Percentiles rank a stretch among this genome's conserved stretches.
Evolutionary conservation across 2,888 invertebrate species (phyloP).

Genomic region (Xanthorhoe designata): DNA sequence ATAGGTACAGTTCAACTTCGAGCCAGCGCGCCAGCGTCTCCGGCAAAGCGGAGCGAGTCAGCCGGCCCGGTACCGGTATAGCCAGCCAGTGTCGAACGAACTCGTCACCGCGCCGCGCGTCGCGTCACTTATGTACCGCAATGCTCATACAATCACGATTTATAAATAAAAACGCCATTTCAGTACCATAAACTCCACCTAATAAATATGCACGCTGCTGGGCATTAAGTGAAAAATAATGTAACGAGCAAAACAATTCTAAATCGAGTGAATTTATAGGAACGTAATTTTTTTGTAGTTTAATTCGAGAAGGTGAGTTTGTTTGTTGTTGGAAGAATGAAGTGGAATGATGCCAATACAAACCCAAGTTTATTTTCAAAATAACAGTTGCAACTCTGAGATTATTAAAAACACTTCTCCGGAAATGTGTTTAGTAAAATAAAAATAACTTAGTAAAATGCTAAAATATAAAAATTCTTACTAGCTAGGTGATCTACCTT

Average conservation of each 20-base stretch:
- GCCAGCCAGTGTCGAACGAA: conserved; percentile 33
- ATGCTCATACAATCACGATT: conserved; percentile 35
- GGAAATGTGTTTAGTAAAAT: neutral
- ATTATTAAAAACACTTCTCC: neutral
- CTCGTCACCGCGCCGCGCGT: conserved; percentile 26
- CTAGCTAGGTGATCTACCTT: conserved; percentile 11
- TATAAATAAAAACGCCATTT: conserved; percentile 51
- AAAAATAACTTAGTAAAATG: neutral
- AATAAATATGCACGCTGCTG: conserved; percentile 54
- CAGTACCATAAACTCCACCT: conserved; percentile 53
- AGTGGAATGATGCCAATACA: conserved; percentile 49
- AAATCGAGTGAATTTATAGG: conserved; percentile 41
- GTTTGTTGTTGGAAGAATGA: conserved; percentile 54
- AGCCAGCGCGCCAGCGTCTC: conserved; percentile 9
- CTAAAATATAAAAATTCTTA: neutral
- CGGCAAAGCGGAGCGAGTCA: neutral
- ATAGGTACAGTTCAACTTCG: conserved; percentile 22
- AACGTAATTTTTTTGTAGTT: conserved; percentile 43
- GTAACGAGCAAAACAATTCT: conserved; percentile 35
- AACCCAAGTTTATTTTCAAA: conserved; percentile 51
- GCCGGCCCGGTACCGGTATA: no score
- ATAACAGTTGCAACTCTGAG: conserved; percentile 42
- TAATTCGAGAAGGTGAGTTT: conserved; percentile 59
- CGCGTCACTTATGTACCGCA: conserved; percentile 18
- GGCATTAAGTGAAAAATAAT: conserved; percentile 47